Evolutionary conservation across 2,797 vertebrate species (phyloP).

Genomic region (Liparis tanakae): DNA sequence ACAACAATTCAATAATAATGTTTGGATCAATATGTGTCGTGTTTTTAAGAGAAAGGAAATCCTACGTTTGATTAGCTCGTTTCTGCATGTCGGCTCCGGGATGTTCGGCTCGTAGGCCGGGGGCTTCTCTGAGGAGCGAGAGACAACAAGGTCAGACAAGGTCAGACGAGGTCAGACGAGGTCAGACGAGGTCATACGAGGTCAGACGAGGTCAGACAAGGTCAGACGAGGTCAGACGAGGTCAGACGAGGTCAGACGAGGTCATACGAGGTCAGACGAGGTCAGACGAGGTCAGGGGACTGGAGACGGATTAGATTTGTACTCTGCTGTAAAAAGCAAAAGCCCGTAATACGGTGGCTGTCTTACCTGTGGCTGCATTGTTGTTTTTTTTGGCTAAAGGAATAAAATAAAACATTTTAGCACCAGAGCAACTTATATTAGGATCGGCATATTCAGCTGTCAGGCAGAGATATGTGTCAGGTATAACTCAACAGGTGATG

Average conservation of each 20-base stretch:
- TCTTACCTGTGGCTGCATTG: conserved; percentile 55
- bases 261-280: neutral
- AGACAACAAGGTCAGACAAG: neutral
- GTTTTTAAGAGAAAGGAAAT: neutral
- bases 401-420: neutral
- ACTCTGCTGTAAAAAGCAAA: neutral
- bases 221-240: neutral
- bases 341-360: neutral
- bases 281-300: neutral
- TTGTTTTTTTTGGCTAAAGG: conserved; percentile 59
- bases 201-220: neutral
- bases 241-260: neutral
- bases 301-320: neutral
- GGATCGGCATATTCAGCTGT: neutral
- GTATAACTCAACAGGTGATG: conserved; percentile 32
- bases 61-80: conserved; percentile 75
- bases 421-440: neutral
- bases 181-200: neutral
- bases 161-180: neutral
- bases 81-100: conserved; percentile 74
- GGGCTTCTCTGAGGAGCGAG: conserved; percentile 58
- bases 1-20: too few relatives aligned
- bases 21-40: neutral
- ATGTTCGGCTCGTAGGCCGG: conserved; percentile 69
- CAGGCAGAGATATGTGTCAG: conserved; percentile 17